phyloP scores from a whole-genome alignment of 1,140 invertebrate species.

The Zeugodacus cucurbitae region DNA sequence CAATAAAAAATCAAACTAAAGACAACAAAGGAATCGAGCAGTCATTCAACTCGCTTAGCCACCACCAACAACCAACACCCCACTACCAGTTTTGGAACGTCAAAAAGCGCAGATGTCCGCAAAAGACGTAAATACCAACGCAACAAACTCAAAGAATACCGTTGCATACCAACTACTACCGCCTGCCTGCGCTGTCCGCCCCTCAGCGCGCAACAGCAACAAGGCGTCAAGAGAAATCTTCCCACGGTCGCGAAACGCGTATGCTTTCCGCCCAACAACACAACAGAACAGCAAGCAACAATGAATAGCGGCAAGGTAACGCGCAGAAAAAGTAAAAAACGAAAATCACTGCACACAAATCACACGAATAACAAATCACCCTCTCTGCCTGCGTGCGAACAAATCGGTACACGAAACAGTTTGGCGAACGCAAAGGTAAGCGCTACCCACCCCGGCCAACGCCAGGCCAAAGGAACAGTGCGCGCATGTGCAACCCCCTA shows the following conservation, averaged over 20 bases:
- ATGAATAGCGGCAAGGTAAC: neutral
- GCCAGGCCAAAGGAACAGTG: neutral
- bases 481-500: constrained; percentile 56
- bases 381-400: neutral
- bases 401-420: neutral
- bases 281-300: neutral
- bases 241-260: constrained; percentile 51
- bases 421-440: constrained; percentile 40
- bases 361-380: constrained; percentile 24
- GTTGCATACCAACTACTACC: neutral
- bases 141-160: neutral
- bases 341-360: constrained; percentile 32
- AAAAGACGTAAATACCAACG: neutral
- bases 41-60: neutral
- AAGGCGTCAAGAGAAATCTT: constrained; percentile 52
- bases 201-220: neutral
- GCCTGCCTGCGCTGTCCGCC: neutral
- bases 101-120: constrained; percentile 52
- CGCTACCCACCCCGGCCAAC: constrained; percentile 54
- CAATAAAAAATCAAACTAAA: too few relatives aligned
- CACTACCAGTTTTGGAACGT: neutral
- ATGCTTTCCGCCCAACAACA: neutral
- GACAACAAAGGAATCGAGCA: neutral
- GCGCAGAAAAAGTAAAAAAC: constrained; percentile 20
- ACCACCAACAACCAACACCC: neutral